A percentile compares a stretch with the other conserved stretches of the same genome.
phyloP scores from a whole-genome alignment of 2,797 vertebrate species.

The Pelobates cultripes region DNA sequence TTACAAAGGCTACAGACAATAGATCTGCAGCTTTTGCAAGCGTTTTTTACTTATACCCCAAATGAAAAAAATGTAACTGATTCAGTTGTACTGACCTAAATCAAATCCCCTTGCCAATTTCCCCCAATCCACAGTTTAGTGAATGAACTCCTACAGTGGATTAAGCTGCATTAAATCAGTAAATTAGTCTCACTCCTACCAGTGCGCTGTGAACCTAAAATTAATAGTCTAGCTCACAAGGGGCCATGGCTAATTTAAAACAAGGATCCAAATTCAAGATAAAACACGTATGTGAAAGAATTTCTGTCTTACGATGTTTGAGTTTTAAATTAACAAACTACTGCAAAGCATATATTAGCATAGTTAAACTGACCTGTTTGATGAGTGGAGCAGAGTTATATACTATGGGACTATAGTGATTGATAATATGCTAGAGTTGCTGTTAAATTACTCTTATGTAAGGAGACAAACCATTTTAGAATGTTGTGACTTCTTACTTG shows the following conservation, averaged over 20 bases:
- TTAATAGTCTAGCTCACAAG: conserved; percentile 36
- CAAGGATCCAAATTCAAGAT: conserved; percentile 39
- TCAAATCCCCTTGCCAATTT: too few relatives aligned
- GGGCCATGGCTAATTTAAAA: conserved; percentile 42
- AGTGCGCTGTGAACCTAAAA: conserved; percentile 29
- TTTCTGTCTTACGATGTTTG: conserved; percentile 27
- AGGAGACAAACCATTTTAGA: too few relatives aligned
- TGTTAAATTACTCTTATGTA: too few relatives aligned
- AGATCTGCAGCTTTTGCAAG: too few relatives aligned
- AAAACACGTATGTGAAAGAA: conserved; percentile 36
- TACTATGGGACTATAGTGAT: not conserved
- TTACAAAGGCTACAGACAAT: too few relatives aligned
- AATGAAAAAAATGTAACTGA: too few relatives aligned
- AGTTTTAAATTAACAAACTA: conserved; percentile 20
- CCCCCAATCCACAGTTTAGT: too few relatives aligned
- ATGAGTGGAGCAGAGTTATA: not conserved
- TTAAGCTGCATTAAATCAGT: not conserved
- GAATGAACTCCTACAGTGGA: too few relatives aligned
- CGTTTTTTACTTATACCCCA: too few relatives aligned
- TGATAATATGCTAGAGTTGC: too few relatives aligned
- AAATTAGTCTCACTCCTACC: conserved; percentile 20
- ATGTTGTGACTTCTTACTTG: too few relatives aligned
- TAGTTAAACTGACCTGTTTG: not conserved
- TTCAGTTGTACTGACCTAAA: too few relatives aligned
- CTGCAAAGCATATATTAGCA: conserved; percentile 15